Evolutionary conservation across 2,797 vertebrate species (phyloP).

Genomic region (Smutsia gigantea): DNA sequence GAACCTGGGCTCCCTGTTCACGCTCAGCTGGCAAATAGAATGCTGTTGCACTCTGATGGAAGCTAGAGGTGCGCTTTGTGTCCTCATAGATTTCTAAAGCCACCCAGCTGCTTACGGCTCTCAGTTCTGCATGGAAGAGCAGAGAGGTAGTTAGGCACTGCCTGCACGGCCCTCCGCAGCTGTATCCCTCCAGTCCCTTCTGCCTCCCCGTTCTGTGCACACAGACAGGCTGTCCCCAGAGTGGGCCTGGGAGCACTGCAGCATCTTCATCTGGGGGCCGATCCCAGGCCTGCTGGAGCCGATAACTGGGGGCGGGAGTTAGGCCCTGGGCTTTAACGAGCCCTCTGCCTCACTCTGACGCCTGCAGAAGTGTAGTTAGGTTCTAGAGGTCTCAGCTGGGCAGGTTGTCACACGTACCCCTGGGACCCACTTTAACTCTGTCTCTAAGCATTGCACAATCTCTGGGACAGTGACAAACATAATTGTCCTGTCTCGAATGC

Average conservation of each 20-base stretch:
- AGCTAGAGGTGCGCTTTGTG: background rate
- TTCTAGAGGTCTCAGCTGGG: background rate
- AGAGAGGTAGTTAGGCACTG: background rate
- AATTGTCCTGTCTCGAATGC: no score
- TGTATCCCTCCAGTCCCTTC: background rate
- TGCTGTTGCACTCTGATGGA: background rate
- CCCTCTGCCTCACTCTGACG: no score
- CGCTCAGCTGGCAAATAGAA: background rate
- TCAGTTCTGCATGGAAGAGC: background rate
- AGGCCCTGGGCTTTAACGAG: background rate
- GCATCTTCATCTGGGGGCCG: background rate
- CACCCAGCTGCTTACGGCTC: background rate
- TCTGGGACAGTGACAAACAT: no score
- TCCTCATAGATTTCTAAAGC: background rate
- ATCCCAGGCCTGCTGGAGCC: background rate
- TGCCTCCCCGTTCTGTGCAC: background rate
- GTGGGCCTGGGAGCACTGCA: background rate
- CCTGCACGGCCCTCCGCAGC: background rate
- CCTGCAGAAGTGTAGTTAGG: background rate
- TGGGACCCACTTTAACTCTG: background rate
- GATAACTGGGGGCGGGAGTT: background rate
- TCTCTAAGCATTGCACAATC: background rate
- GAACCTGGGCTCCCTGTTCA: background rate
- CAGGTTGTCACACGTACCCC: background rate
- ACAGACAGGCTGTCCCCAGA: rapidly evolving